Percentiles rank a stretch among this genome's conserved stretches.
These are phyloP conservation scores for Melipona beecheii DNA, from an alignment of 2,888 invertebrate genomes.

Conservation along the genomic window DNA sequence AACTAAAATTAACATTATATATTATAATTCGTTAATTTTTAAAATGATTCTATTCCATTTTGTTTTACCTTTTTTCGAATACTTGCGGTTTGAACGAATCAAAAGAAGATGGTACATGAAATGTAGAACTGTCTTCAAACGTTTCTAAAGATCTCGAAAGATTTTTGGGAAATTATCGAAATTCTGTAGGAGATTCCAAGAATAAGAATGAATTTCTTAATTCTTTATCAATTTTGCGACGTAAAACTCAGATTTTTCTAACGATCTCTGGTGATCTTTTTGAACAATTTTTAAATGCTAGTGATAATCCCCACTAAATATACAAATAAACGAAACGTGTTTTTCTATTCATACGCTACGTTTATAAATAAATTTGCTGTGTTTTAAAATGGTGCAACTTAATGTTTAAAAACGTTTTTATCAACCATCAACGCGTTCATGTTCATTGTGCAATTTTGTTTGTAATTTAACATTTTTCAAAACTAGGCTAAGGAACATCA, in stretches of 20 bases:
- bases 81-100: background rate
- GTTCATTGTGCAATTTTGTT: background rate
- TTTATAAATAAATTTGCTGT: background rate
- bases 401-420: background rate
- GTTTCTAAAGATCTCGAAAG: conserved; percentile 12
- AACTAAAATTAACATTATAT: too few relatives aligned
- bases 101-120: background rate
- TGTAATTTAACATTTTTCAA: background rate
- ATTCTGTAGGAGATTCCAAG: background rate
- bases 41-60: background rate
- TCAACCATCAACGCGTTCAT: background rate
- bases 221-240: background rate
- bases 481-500: background rate
- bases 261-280: conserved; percentile 31
- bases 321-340: background rate
- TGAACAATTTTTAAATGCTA: conserved; percentile 3
- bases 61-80: conserved; percentile 1
- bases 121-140: background rate
- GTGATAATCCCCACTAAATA: background rate
- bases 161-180: background rate
- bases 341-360: conserved; percentile 10
- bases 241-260: background rate
- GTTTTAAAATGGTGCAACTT: background rate
- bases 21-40: too few relatives aligned
- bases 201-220: background rate